phyloP scores from a whole-genome alignment of 1,140 invertebrate species.

The Lethrus apterus region DNA sequence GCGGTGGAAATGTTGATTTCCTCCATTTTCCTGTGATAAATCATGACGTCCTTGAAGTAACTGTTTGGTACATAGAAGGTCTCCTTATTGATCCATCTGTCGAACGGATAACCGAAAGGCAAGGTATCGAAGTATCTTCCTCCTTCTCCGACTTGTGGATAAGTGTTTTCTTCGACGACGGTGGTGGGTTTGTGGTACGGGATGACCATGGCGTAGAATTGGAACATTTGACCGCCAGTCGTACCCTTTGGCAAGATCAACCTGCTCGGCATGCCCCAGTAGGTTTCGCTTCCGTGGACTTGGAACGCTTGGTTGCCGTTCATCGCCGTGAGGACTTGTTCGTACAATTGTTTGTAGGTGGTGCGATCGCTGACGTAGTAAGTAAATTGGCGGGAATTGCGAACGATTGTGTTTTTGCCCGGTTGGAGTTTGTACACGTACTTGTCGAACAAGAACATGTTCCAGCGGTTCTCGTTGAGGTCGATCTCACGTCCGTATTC shows the following conservation, averaged over 20 bases:
- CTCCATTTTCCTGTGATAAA: constrained; percentile 47
- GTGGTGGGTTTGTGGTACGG: constrained; percentile 38
- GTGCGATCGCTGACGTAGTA: constrained; percentile 55
- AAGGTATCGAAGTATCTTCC: constrained; percentile 20
- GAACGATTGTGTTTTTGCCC: constrained; percentile 59
- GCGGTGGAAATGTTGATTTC: too few species aligned
- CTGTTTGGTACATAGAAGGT: constrained; percentile 55
- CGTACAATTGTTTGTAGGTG: constrained; percentile 50
- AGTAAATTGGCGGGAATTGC: constrained; percentile 57
- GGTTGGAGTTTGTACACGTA: constrained; percentile 55
- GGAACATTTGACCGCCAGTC: constrained; percentile 53
- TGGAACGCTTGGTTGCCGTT: constrained; percentile 44
- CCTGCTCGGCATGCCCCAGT: constrained; percentile 40
- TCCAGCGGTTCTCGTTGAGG: constrained; percentile 45
- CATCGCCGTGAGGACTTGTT: constrained; percentile 47
- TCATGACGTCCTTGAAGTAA: constrained; percentile 54
- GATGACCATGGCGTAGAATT: constrained; percentile 57
- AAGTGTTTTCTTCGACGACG: constrained; percentile 29
- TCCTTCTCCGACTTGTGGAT: constrained; percentile 45
- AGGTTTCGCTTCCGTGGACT: constrained; percentile 44
- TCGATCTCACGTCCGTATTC: constrained; percentile 44
- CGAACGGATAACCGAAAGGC: constrained; percentile 42
- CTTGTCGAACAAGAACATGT: constrained; percentile 54
- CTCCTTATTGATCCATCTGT: constrained; percentile 21
- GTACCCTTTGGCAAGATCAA: constrained; percentile 54